Evolutionary conservation across 2,113 vertebrate genomes (phyloP), one percentile per base, ranked within the genome.

Genomic region (Forbesichthys agassizii): DNA sequence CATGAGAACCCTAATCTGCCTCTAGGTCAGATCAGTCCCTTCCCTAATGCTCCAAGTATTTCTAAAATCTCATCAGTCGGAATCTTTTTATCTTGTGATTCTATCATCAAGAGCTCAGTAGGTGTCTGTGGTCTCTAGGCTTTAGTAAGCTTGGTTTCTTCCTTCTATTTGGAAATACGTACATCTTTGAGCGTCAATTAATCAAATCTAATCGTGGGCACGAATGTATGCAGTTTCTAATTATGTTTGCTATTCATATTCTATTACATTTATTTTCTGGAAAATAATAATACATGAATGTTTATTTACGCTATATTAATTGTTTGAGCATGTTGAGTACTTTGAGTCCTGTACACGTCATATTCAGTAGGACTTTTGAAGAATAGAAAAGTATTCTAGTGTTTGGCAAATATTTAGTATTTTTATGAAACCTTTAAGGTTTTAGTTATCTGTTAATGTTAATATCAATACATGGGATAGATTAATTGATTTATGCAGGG

Each of bases 41-140:
- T 58, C 55, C 56, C 89, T 89, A 82, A 93, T 93, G 89, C 91
- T 90, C 85, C 82, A 85, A 91, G 91, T 88, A 84, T 92, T 90
- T 90, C 77, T 87, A 91, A 90, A 88, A 87, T 93, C 88, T 84
- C 77, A 73, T 82, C 80, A 71, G 70, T 75, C 73, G 75, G 74
- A 77, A 82, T 74, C 77, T 64, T 78, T 61, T 87, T 93, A 85
- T 90, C 83, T 88, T 91, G 88, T 93, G 92, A 93, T 93, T 93
- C 89, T 93, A 92, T 92, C 88, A 86, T 89, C 86, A 92, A 93
- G 91, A 93, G 92, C 93, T 94, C 94, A 95, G 94, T 91, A 90
- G 92, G 91, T 88, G 72, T 86, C 92, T 88, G 83, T 61, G 66
- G 73, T 48, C 86, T 93, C 86, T 94, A 93, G 36, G 36, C 36